A percentile compares a stretch with the other conserved stretches of the same genome.
Conservation (phyloP, 2,797 vertebrate species). For the Danio kyathit region DNA sequence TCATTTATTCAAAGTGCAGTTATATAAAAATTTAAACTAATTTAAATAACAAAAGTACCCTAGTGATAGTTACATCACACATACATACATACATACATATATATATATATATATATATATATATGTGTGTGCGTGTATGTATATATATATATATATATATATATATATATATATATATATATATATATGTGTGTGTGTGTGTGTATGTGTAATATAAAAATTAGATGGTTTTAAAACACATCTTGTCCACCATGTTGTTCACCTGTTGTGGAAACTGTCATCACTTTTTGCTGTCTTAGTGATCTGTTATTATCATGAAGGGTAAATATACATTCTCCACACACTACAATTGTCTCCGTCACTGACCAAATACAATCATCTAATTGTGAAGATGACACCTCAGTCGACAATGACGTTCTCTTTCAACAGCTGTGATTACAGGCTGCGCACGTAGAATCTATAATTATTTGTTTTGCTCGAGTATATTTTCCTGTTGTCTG, state of each 20-base stretch:
- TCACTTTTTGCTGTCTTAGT: conserved; percentile 58
- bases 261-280: conserved; percentile 39
- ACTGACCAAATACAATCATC: conserved; percentile 8
- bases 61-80: too few species aligned
- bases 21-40: too few species aligned
- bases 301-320: conserved; percentile 56
- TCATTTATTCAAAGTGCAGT: too few species aligned
- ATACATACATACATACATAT: too few species aligned
- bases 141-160: too few species aligned
- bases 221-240: neutral
- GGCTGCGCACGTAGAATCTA: neutral
- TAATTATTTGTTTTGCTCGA: conserved; percentile 12
- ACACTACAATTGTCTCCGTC: neutral
- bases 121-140: too few species aligned
- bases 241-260: neutral
- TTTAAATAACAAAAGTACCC: too few species aligned
- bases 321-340: conserved; percentile 18
- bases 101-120: too few species aligned
- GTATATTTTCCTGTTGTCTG: neutral
- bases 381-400: neutral
- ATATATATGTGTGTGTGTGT: too few species aligned
- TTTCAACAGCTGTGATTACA: neutral
- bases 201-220: neutral
- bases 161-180: too few species aligned
- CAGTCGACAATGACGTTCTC: neutral